Percentiles rank a stretch among this genome's conserved stretches.
These are phyloP conservation scores for Gobio occitaniae DNA, from an alignment of 2,797 vertebrate genomes.

Conservation along the genomic window DNA sequence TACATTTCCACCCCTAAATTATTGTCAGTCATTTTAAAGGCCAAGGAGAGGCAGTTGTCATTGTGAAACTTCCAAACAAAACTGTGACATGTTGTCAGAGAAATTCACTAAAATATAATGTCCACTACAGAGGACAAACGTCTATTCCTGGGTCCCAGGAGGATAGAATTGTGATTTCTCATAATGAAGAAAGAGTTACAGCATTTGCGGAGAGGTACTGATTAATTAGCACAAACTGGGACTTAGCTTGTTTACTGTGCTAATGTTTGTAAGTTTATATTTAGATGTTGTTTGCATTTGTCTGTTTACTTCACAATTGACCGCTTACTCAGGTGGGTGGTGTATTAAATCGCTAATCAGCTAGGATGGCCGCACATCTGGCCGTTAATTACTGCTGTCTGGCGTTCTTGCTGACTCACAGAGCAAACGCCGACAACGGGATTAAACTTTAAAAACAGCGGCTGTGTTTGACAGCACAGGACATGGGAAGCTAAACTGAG, in stretches of 20 bases:
- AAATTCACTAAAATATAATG: no score
- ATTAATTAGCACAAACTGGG: neutral
- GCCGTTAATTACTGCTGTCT: conserved; percentile 33
- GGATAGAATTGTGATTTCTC: neutral
- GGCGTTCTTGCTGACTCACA: conserved; percentile 16
- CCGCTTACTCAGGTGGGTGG: conserved; percentile 9
- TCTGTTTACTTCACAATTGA: conserved; percentile 26
- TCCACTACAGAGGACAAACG: no score
- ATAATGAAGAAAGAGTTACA: neutral
- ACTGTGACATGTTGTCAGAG: no score
- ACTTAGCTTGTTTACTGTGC: neutral
- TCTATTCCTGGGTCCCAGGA: no score
- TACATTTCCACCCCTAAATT: no score
- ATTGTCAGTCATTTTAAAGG: no score
- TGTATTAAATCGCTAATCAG: conserved; percentile 28
- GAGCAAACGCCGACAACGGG: conserved; percentile 15
- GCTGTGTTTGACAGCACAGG: conserved; percentile 37
- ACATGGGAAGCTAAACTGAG: conserved; percentile 30
- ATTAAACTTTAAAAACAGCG: conserved; percentile 31
- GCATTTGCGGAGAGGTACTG: neutral
- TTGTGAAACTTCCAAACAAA: no score
- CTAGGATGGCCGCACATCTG: conserved; percentile 1
- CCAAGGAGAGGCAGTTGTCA: no score
- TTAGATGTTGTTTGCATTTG: neutral
- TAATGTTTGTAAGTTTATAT: conserved; percentile 13